A percentile compares a stretch with the other conserved stretches of the same genome.
Conservation (phyloP, 2,113 vertebrate genomes). For the Solenodon paradoxus region DNA sequence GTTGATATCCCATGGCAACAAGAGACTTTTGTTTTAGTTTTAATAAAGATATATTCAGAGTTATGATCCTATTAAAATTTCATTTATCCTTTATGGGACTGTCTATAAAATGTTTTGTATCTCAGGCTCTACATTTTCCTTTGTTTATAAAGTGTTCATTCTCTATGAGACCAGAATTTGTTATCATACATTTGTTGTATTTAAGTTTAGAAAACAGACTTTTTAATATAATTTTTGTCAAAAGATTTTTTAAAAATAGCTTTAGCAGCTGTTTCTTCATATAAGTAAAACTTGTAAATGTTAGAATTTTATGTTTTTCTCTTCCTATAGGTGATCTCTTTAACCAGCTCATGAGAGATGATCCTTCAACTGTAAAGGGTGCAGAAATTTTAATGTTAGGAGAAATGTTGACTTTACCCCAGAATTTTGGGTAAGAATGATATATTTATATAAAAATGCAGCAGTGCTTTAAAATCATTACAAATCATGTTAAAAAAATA, state of each 20-base stretch:
- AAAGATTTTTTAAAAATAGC: not conserved
- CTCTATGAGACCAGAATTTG: not conserved
- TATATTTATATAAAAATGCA: not conserved
- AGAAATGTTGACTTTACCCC: conserved; percentile 98
- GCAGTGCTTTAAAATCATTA: not conserved
- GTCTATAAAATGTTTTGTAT: conserved; percentile 14
- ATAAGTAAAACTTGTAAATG: not conserved
- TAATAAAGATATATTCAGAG: not conserved
- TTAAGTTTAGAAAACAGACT: conserved; percentile 17
- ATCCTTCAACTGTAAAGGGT: conserved; percentile 96
- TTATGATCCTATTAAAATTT: not conserved
- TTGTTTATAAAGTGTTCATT: conserved; percentile 33
- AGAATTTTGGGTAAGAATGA: conserved; percentile 95
- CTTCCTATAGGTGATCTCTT: conserved; percentile 90
- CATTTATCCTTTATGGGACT: not conserved
- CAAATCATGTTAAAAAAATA: conserved; percentile 6
- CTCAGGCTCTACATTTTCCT: not conserved
- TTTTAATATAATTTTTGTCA: not conserved
- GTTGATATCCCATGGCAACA: not conserved
- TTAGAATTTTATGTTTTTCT: conserved; percentile 66
- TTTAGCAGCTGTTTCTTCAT: not conserved
- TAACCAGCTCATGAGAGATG: conserved; percentile 92
- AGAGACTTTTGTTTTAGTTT: conserved; percentile 22
- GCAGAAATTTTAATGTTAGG: conserved; percentile 96
- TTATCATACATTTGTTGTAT: not conserved